Evolutionary conservation across 2,797 vertebrate species (phyloP), one percentile per base, ranked within the genome.

Genomic region (Cynodonichthys magdalenae): DNA sequence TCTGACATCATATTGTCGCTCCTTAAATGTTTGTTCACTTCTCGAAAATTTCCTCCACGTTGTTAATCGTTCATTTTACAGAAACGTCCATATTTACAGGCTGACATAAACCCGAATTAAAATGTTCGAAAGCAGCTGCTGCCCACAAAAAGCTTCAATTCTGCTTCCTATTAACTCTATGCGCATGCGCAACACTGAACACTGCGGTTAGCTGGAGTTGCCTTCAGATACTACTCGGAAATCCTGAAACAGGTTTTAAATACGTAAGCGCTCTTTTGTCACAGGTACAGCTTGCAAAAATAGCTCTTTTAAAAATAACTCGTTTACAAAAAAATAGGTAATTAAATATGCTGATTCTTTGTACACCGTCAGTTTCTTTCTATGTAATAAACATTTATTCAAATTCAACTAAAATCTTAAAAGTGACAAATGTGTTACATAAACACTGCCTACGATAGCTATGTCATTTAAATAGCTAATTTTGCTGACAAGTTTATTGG

Each of bases 1-100:
- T 94, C 93, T 73, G 89, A 83, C 93, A 94, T 94, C 92, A 93
- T 46, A 10, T 93, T 52, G 58, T 84, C 42, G 59, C 72, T 65
- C 49, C 11, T 27, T 69, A 53, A 34, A 45, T 60, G 4, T 58
- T 47, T 7, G 55, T 34, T 27, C 15, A 63, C 27, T 74, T 14
- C 66, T 47, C 53, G 8, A 3, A 7, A 27, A 5, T 60, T 63
- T 0, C 29, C 31, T 20, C 34, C 5, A n/a, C 59, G 8, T 3
- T 45, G 62, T 66, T 63, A 83, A 47, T 18, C 24, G 4, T 71
- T 59, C 83, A 83, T 88, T 67, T 63, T 71, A 58, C 57, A 18
- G 1, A 45, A 3, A 29, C 14, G 0, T 7, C 1, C 19, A 42
- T 41, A 29, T 55, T n/a, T 17, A 29, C 17, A 44, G 18, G 14